phyloP scores from a whole-genome alignment of 2,797 vertebrate species.

The Gouania willdenowi region DNA sequence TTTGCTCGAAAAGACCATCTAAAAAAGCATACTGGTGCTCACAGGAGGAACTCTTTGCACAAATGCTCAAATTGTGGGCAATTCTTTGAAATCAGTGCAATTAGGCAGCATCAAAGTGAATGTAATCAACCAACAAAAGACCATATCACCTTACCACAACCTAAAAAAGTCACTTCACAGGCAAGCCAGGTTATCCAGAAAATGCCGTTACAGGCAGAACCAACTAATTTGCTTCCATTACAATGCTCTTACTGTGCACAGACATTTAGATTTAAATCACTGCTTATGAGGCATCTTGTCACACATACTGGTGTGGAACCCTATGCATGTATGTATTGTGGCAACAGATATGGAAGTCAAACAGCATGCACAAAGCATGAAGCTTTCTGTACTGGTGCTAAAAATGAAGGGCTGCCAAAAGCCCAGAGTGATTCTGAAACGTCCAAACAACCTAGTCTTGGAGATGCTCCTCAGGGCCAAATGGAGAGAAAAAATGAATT shows the following conservation, averaged over 20 bases:
- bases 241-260: constrained; percentile 69
- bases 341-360: constrained; percentile 46
- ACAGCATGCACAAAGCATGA: constrained; percentile 64
- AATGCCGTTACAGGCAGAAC: constrained; percentile 1
- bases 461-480: constrained; percentile 6
- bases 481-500: no score
- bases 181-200: not conserved
- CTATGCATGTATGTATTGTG: constrained; percentile 66
- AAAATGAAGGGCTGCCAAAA: constrained; percentile 12
- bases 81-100: constrained; percentile 60
- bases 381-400: constrained; percentile 56
- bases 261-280: constrained; percentile 56
- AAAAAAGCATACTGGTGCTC: constrained; percentile 53
- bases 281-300: constrained; percentile 65
- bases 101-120: constrained; percentile 47
- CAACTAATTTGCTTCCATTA: constrained; percentile 2
- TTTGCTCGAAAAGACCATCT: constrained; percentile 53
- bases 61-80: constrained; percentile 64
- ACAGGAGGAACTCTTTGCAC: constrained; percentile 53
- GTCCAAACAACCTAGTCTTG: constrained; percentile 4
- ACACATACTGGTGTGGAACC: constrained; percentile 59
- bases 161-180: not conserved
- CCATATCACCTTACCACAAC: not conserved
- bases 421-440: constrained; percentile 9
- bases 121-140: constrained; percentile 23